Evolutionary conservation across 1,140 invertebrate genomes (phyloP), one percentile per base, ranked within the genome.

Genomic region (Drosophila teissieri): DNA sequence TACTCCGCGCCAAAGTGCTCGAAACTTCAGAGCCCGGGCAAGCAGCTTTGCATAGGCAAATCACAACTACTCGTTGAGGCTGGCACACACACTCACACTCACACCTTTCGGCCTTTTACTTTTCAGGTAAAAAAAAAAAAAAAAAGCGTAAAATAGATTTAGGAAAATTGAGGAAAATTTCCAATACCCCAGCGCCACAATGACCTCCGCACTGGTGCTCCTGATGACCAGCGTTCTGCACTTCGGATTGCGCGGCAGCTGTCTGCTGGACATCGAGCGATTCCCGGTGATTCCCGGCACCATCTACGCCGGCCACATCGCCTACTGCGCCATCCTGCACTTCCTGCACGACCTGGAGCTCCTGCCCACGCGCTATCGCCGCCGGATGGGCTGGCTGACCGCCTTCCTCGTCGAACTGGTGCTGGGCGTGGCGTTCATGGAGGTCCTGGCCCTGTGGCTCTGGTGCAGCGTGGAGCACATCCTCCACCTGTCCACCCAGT

Each of bases 371-470:
- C 56, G 63, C 1, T 76, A 77, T 6, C 45, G 57, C 4, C 24
- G 24, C 7, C 39, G 56, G 12, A 76, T 77, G 74, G 39, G 49
- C 11, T 14, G 40, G 11, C 17, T 77, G 14, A 22, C 40, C 19
- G 31, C 17, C 12, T 76, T 77, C 55, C 36, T 77, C 0, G 10
- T 56, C 3, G 74, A 77, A 14, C 44, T 77, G 24, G 40, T 69
- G 4, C 52, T 77, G 14, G 73, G 74, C 22, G 19, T 76, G n/a
- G 63, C 56, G 63, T 6, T 62, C 34, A 76, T 77, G 73, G 74
- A 77, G 73, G 15, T 77, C 2, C 19, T 76, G 36, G 73, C 51
- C 3, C 17, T 62, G 7, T 76, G 73, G 62, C n/a, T 76, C 2
- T 77, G 74, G 74, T 36, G 36, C 36, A 55, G 44, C 5, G 37